Evolutionary conservation across 1,140 invertebrate species (phyloP).

Genomic region (Lordiphosa mommai): DNA sequence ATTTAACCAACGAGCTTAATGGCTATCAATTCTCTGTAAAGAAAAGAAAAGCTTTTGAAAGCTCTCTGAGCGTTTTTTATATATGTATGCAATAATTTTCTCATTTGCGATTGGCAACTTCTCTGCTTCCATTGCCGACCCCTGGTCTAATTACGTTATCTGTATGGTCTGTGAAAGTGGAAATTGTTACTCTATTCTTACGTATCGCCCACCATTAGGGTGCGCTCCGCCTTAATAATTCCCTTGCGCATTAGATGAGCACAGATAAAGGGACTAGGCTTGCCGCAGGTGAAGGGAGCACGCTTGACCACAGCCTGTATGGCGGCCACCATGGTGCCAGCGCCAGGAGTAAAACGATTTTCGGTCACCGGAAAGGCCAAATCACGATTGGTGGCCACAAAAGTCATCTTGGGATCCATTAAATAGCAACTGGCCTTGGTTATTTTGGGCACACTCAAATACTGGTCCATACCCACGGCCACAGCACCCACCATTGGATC

Average conservation of each 20-base stretch:
- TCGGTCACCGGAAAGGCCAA: neutral
- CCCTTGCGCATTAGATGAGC: conserved; percentile 29
- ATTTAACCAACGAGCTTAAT: too few relatives aligned
- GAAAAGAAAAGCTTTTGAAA: neutral
- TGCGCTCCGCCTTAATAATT: conserved; percentile 34
- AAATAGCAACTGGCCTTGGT: conserved; percentile 35
- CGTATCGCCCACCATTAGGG: conserved; percentile 53
- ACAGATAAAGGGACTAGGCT: conserved; percentile 42
- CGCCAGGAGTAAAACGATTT: conserved; percentile 4
- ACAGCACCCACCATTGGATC: conserved; percentile 43
- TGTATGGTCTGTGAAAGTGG: too few relatives aligned
- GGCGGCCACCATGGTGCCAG: conserved; percentile 28
- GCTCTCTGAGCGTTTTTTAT: too few relatives aligned
- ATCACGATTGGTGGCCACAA: conserved; percentile 50
- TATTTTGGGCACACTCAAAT: conserved; percentile 27
- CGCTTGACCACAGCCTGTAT: conserved; percentile 19
- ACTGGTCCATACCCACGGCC: conserved; percentile 30
- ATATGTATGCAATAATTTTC: too few relatives aligned
- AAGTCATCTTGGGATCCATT: conserved; percentile 3
- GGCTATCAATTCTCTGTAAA: too few relatives aligned
- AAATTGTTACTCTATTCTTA: too few relatives aligned
- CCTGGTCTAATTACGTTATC: too few relatives aligned
- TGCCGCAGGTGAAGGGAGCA: conserved; percentile 41
- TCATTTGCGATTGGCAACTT: too few relatives aligned
- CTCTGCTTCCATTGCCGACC: too few relatives aligned